Percentiles rank a stretch among this genome's conserved stretches.
Conservation (phyloP, 2,113 vertebrate species). For the Petromus typicus region DNA sequence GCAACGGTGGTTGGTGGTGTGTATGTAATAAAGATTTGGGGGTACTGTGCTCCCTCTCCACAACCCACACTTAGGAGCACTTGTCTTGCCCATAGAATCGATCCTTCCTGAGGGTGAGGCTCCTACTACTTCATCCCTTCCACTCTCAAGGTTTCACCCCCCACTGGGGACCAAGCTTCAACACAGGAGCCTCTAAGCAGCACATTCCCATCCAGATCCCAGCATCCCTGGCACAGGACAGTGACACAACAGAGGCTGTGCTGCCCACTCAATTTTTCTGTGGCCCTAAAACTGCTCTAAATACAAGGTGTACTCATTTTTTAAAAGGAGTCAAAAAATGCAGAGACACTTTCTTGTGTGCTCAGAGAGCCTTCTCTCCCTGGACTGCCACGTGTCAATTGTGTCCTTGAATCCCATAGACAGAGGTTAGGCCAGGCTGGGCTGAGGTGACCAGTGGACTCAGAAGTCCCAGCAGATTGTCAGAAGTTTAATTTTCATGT, state of each 20-base stretch:
- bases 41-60: neutral
- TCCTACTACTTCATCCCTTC: too few species aligned
- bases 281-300: conserved; percentile 13
- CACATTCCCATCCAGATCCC: neutral
- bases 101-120: neutral
- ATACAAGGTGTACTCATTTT: neutral
- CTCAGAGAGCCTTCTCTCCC: neutral
- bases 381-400: neutral
- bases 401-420: neutral
- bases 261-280: neutral
- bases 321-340: neutral
- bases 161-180: neutral
- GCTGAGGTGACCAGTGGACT: neutral
- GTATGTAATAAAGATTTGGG: neutral
- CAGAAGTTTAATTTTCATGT: neutral
- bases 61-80: neutral
- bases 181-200: neutral
- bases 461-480: neutral
- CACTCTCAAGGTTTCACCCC: neutral
- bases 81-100: neutral
- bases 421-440: neutral
- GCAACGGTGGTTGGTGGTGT: neutral
- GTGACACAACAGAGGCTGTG: neutral
- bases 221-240: neutral
- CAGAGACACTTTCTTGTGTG: neutral